Percentiles rank a stretch among this genome's conserved stretches.
phyloP scores from a whole-genome alignment of 2,888 invertebrate genomes.

The Cryptus armator region DNA sequence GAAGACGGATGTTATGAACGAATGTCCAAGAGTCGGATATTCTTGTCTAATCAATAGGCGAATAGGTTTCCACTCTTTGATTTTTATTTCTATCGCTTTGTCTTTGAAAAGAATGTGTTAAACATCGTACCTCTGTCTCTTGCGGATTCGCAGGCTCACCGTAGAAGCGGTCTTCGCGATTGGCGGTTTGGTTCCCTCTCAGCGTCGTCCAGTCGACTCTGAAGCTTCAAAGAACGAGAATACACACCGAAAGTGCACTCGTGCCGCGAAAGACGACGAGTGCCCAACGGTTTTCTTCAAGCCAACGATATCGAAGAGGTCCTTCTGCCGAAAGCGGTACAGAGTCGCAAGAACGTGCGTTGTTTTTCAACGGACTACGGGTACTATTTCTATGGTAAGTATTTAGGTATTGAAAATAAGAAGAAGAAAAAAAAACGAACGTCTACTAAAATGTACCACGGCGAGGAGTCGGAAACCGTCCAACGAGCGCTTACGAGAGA shows the following conservation, averaged over 20 bases:
- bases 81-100: neutral
- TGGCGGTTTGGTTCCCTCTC: neutral
- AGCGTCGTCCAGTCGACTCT: slow-evolving; percentile 6
- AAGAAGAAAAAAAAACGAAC: slow-evolving; percentile 45
- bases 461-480: slow-evolving; percentile 36
- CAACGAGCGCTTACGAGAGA: slow-evolving; percentile 29
- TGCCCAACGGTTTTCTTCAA: slow-evolving; percentile 45
- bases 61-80: neutral
- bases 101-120: neutral
- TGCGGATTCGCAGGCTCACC: no score
- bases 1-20: neutral
- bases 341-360: slow-evolving; percentile 20
- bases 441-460: slow-evolving; percentile 46
- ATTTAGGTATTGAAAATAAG: slow-evolving; percentile 49
- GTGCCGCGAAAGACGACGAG: slow-evolving; percentile 51
- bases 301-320: slow-evolving; percentile 16
- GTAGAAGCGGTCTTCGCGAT: no score
- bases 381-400: slow-evolving; percentile 47
- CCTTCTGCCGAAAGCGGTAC: neutral
- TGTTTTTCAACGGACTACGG: slow-evolving; percentile 6
- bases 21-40: neutral
- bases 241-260: slow-evolving; percentile 37
- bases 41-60: neutral
- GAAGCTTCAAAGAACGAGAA: neutral
- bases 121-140: neutral